Evolutionary conservation across 2,113 vertebrate genomes (phyloP).

Genomic region (Electrona antarctica): DNA sequence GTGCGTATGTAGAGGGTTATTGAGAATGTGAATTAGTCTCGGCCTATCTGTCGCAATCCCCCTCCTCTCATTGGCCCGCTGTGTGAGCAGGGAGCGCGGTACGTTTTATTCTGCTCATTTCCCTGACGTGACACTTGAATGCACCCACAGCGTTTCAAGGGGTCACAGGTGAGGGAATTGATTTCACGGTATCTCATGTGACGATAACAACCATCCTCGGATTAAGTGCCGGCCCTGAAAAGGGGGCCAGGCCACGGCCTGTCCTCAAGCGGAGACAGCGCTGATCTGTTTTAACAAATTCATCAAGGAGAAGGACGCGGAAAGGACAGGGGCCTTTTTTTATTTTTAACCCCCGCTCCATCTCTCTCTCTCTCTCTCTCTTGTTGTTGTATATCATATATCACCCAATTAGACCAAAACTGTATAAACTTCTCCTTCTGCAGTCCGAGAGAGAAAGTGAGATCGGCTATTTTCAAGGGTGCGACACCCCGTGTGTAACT

Average conservation of each 20-base stretch:
- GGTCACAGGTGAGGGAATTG: constrained; percentile 71
- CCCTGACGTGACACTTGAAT: constrained; percentile 59
- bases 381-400: too few species aligned
- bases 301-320: constrained; percentile 55
- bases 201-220: constrained; percentile 62
- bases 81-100: constrained; percentile 7
- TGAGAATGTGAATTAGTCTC: constrained; percentile 16
- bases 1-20: neutral
- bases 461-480: too few species aligned
- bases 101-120: constrained; percentile 11
- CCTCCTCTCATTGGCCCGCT: neutral
- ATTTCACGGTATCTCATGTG: constrained; percentile 74
- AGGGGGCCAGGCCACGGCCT: constrained; percentile 50
- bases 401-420: too few species aligned
- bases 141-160: constrained; percentile 26
- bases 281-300: constrained; percentile 61
- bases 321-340: constrained; percentile 49
- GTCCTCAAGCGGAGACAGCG: constrained; percentile 40
- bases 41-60: constrained; percentile 23
- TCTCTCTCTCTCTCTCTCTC: too few species aligned
- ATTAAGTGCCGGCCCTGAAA: constrained; percentile 53
- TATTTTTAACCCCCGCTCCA: neutral
- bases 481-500: too few species aligned
- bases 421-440: too few species aligned
- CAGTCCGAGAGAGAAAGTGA: too few species aligned